Evolutionary conservation across 2,113 vertebrate species (phyloP).

Genomic region (Siphamia tubifer): DNA sequence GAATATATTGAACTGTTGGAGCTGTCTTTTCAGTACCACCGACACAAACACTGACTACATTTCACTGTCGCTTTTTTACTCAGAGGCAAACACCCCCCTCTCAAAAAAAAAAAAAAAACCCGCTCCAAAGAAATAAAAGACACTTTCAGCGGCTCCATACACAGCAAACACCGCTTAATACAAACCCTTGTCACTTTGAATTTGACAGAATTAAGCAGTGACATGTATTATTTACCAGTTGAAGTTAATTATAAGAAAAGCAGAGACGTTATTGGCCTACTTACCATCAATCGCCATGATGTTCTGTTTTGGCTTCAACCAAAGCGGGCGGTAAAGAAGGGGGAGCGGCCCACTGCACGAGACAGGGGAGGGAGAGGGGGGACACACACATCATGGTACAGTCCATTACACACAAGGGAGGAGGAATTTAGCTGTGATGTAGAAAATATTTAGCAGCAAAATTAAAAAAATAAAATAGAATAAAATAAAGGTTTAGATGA

Average conservation of each 20-base stretch:
- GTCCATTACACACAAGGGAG: slow-evolving; percentile 3
- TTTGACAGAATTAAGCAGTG: not conserved
- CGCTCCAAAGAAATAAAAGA: not conserved
- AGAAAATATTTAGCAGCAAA: too few relatives aligned
- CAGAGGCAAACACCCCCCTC: too few relatives aligned
- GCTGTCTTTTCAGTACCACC: slow-evolving; percentile 77
- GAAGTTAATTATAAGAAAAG: slow-evolving; percentile 48
- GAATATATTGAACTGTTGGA: slow-evolving; percentile 11
- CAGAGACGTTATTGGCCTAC: slow-evolving; percentile 85
- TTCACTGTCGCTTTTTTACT: not conserved
- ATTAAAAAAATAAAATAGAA: too few relatives aligned
- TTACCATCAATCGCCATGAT: slow-evolving; percentile 96
- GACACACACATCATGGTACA: slow-evolving; percentile 50
- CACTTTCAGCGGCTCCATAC: not conserved
- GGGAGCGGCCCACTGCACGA: slow-evolving; percentile 40
- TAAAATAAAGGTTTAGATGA: too few relatives aligned
- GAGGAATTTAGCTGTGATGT: not conserved
- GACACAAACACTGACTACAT: not conserved
- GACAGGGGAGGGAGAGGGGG: not conserved
- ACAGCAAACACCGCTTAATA: not conserved
- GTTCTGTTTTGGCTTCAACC: slow-evolving; percentile 85
- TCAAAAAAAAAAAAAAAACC: not conserved
- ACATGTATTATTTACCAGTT: not conserved
- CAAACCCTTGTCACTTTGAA: not conserved
- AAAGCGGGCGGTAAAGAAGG: slow-evolving; percentile 64